Evolutionary conservation across 2,888 invertebrate genomes (phyloP).

Genomic region (Hedya salicella): DNA sequence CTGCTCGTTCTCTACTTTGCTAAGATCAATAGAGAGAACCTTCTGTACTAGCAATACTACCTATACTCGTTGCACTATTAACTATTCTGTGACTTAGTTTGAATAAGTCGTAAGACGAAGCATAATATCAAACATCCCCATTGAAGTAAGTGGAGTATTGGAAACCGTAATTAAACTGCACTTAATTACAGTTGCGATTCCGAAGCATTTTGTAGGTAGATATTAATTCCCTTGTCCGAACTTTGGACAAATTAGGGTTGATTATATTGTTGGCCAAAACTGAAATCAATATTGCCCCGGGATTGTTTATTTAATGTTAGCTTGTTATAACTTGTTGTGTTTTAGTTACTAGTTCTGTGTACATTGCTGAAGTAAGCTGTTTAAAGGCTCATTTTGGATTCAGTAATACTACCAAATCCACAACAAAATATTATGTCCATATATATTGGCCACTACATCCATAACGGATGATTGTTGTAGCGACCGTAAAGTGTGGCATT

Average conservation of each 20-base stretch:
- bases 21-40: too few species aligned
- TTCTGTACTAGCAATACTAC: too few species aligned
- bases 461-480: too few species aligned
- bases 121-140: neutral
- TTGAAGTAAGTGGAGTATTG: too few species aligned
- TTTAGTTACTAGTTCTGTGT: constrained; percentile 57
- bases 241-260: constrained; percentile 73
- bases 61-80: too few species aligned
- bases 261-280: constrained; percentile 73
- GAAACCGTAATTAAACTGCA: neutral
- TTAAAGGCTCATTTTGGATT: neutral
- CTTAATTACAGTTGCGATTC: constrained; percentile 20
- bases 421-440: too few species aligned
- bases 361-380: constrained; percentile 35
- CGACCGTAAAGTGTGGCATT: too few species aligned
- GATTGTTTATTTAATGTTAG: constrained; percentile 69
- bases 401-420: neutral
- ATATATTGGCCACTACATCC: too few species aligned
- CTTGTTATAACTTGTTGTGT: constrained; percentile 68
- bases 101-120: neutral
- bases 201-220: constrained; percentile 40
- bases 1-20: too few species aligned
- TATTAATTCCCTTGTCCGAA: constrained; percentile 64
- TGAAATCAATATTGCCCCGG: constrained; percentile 72
- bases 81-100: too few species aligned